Base-by-base conservation (phyloP, 1,140 invertebrate genomes). In the Solenopsis fugax region DNA sequence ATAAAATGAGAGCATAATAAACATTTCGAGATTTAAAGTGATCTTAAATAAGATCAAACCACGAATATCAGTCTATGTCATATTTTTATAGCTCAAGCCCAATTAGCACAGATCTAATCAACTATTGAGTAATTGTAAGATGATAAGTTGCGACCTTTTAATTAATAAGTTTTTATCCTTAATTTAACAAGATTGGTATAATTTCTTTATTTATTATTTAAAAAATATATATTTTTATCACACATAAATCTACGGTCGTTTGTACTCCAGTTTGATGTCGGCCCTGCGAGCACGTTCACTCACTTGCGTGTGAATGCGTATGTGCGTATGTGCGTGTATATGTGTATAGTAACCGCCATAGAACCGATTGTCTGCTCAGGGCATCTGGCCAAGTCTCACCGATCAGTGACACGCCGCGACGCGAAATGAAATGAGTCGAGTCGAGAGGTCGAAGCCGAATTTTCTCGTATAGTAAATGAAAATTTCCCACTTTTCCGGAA, bases 221-320 rank as follows among this genome's bases (percentile, higher is more conserved):
- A 3, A 64, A 64, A 10, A 37, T 37, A 65, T 9, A 9, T 41
- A 65, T 5, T n/a, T 67, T 5, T 67, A 67, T 67, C 34, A 41
- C 9, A 21, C n/a, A 5, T 13, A 13, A 21, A 12, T 45, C 37
- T 67, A 12, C n/a, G 12, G 12, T 45, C 13, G 21, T 24, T 29
- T 69, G 10, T 50, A 50, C 13, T 69, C 41, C 18, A 10, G 24
- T 4, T 45, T 48, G 2, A 1, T 0, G 12, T 16, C 80, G 67
- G 67, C 41, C 67, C 80, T 58, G 69, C 16, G 12, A 12, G 13
- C 65, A 37, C 21, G 34, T 82, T 48, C 37, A 45, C 54, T 82
- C 16, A 10, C 10, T 56, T 7, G 29, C 13, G 21, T 37, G 21
- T 54, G 21, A 50, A 21, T 50, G 48, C 41, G 16, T 52, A 18